Percentiles rank a stretch among this genome's conserved stretches.
These are phyloP conservation scores for Nesospiza acunhae DNA, from an alignment of 2,113 vertebrate genomes.

Conservation along the genomic window DNA sequence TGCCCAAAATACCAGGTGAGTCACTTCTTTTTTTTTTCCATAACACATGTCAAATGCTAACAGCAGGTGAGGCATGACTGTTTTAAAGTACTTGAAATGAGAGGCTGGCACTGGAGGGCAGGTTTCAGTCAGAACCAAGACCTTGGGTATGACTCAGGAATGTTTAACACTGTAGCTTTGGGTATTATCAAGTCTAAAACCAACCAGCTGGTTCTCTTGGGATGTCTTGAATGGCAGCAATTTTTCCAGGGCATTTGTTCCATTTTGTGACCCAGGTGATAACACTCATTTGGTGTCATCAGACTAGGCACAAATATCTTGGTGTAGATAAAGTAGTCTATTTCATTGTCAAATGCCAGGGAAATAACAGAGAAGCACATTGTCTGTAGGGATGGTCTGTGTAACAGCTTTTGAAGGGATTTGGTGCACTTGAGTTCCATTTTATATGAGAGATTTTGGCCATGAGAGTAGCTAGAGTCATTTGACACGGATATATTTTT, in stretches of 20 bases:
- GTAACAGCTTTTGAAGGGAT: not conserved
- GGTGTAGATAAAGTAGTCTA: not conserved
- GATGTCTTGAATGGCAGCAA: not conserved
- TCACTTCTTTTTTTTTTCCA: not conserved
- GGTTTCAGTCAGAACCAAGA: not conserved
- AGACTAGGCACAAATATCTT: not conserved
- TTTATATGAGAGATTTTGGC: conserved; percentile 70
- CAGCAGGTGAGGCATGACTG: not conserved
- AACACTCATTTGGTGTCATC: fast-evolving
- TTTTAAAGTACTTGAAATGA: not conserved
- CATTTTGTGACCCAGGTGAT: not conserved
- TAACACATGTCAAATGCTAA: not conserved
- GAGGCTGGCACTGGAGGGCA: not conserved
- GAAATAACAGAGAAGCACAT: not conserved
- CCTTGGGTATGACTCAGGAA: not conserved
- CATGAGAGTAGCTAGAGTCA: conserved; percentile 49
- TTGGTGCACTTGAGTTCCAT: conserved; percentile 41
- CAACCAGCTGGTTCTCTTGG: not conserved
- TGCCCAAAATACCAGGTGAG: conserved; percentile 89
- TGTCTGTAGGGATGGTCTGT: not conserved
- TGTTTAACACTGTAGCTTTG: not conserved
- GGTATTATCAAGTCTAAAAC: not conserved
- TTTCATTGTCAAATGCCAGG: not conserved
- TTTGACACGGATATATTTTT: conserved; percentile 70
- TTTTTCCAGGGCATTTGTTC: not conserved